A percentile compares a stretch with the other conserved stretches of the same genome.
Conservation (phyloP, 2,888 invertebrate species). For the Agrotis puta region DNA sequence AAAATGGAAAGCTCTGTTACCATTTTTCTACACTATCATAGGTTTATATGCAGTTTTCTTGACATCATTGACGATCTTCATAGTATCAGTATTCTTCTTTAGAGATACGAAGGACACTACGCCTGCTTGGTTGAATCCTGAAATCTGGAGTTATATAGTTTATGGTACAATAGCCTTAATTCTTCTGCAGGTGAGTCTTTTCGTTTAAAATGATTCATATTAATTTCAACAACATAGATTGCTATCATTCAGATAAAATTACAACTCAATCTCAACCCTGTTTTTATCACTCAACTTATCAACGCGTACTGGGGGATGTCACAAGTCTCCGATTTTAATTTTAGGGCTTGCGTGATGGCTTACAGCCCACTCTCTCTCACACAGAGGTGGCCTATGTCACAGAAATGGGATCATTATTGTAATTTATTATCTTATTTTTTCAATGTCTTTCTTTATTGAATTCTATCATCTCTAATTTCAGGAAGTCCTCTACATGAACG, state of each 20-base stretch:
- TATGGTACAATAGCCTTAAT: slow-evolving; percentile 81
- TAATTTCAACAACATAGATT: neutral
- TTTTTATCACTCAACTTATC: neutral
- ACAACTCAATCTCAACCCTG: too few relatives aligned
- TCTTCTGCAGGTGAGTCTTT: slow-evolving; percentile 81
- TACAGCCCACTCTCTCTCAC: too few relatives aligned
- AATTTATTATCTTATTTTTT: neutral
- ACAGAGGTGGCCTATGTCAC: too few relatives aligned
- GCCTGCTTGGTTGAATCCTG: slow-evolving; percentile 76
- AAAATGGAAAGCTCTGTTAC: slow-evolving; percentile 90
- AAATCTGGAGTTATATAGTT: slow-evolving; percentile 82
- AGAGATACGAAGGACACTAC: slow-evolving; percentile 77
- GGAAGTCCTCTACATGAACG: slow-evolving; percentile 90
- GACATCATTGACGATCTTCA: slow-evolving; percentile 86
- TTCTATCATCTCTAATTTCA: slow-evolving; percentile 59
- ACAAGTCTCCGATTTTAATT: too few relatives aligned
- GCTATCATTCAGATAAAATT: too few relatives aligned
- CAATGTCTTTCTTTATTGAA: neutral
- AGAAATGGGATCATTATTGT: too few relatives aligned
- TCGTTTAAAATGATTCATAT: neutral
- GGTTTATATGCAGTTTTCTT: slow-evolving; percentile 88
- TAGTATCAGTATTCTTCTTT: slow-evolving; percentile 87
- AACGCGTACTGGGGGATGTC: neutral
- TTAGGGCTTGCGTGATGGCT: too few relatives aligned
- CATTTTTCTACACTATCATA: slow-evolving; percentile 90